These are phyloP conservation scores for Rhyacophila evoluta DNA, from an alignment of 2,888 invertebrate species.

Conservation along the genomic window DNA sequence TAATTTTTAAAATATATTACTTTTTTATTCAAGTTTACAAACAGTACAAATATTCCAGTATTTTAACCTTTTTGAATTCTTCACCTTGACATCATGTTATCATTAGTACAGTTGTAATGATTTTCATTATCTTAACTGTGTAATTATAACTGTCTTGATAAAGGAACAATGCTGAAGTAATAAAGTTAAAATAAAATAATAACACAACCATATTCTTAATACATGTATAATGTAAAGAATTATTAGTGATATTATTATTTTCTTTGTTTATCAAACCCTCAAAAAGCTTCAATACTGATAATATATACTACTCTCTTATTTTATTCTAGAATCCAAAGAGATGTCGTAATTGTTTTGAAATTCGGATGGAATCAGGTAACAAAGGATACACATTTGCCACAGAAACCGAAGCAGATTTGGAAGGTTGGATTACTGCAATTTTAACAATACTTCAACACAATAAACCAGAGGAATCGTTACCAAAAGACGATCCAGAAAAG, in stretches of 20 bases:
- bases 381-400: constrained; percentile 89
- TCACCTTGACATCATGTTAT: constrained; percentile 8
- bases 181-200: no score
- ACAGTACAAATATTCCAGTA: constrained; percentile 39
- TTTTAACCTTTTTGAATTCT: constrained; percentile 36
- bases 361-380: constrained; percentile 87
- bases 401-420: constrained; percentile 84
- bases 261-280: no score
- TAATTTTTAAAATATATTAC: not conserved
- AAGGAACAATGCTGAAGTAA: no score
- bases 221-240: no score
- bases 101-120: not conserved
- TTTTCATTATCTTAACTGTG: constrained; percentile 49
- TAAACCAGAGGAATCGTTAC: constrained; percentile 79
- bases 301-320: not conserved
- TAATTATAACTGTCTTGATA: not conserved
- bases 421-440: constrained; percentile 87
- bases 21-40: constrained; percentile 28
- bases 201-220: no score
- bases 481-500: constrained; percentile 69
- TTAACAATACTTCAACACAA: constrained; percentile 87
- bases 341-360: constrained; percentile 87
- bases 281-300: no score
- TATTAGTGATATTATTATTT: no score
- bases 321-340: constrained; percentile 80